These are phyloP conservation scores for Hirtodrosophila cameraria DNA, from an alignment of 2,888 invertebrate genomes.

Conservation along the genomic window DNA sequence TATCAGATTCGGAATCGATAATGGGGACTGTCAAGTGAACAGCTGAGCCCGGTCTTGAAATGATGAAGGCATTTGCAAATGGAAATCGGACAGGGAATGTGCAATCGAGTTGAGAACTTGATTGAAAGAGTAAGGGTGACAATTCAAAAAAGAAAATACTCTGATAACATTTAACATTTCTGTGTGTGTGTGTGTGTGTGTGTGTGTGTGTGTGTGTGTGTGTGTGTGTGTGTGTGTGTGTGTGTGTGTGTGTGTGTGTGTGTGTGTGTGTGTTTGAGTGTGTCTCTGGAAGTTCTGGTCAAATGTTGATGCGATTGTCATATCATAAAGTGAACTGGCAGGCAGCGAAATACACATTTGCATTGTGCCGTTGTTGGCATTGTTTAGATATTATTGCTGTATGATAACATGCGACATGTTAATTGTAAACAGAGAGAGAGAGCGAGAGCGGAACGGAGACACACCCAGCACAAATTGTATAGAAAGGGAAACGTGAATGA, in stretches of 20 bases:
- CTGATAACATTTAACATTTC: constrained; percentile 35
- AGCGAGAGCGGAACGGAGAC: background rate
- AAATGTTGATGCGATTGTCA: constrained; percentile 41
- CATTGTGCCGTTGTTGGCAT: constrained; percentile 24
- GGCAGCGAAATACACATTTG: constrained; percentile 33
- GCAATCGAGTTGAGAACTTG: too few relatives aligned
- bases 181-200: background rate
- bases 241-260: constrained; percentile 3
- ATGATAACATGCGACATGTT: constrained; percentile 50
- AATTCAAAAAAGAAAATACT: constrained; percentile 27
- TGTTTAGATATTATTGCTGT: constrained; percentile 19
- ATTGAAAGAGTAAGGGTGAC: too few relatives aligned
- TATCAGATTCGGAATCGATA: constrained; percentile 10
- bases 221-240: background rate
- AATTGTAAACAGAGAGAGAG: constrained; percentile 48
- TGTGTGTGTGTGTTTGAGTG: constrained; percentile 2
- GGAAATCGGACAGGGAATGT: too few relatives aligned
- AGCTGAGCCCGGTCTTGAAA: constrained; percentile 10
- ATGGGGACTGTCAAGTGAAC: constrained; percentile 28
- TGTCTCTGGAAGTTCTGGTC: constrained; percentile 15
- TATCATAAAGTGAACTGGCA: constrained; percentile 44
- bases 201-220: too few relatives aligned
- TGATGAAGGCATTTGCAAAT: constrained; percentile 26
- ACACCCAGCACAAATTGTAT: constrained; percentile 6
- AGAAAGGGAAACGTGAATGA: background rate